phyloP scores from a whole-genome alignment of 2,888 invertebrate species.

The Pachydiplax longipennis region DNA sequence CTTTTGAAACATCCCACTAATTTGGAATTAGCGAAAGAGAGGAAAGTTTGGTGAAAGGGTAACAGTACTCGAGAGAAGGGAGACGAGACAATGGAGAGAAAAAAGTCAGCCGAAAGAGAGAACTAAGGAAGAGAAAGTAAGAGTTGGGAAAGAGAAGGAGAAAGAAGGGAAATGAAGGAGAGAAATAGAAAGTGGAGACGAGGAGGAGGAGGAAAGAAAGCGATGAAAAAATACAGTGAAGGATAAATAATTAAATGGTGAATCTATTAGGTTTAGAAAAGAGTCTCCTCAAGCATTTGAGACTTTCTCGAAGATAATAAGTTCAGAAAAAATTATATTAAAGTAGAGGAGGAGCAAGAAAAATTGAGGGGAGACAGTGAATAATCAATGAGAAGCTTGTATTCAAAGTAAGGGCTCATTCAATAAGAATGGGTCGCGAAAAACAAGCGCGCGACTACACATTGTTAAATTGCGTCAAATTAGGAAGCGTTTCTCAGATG shows the following conservation, averaged over 20 bases:
- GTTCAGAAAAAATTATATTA: neutral
- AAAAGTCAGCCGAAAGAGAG: neutral
- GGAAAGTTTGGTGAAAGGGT: neutral
- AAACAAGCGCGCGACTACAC: too few species aligned
- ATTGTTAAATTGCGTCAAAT: too few species aligned
- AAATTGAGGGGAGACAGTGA: neutral
- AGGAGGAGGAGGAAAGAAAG: neutral
- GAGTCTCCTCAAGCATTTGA: neutral
- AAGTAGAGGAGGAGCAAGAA: neutral
- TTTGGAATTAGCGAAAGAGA: neutral
- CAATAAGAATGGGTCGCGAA: too few species aligned
- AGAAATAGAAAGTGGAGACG: neutral
- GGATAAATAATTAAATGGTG: too few species aligned
- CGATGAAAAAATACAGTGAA: neutral
- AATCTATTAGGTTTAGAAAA: neutral
- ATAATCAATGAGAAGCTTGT: neutral
- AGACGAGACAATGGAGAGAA: neutral
- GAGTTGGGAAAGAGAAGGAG: too few species aligned
- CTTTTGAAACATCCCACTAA: neutral
- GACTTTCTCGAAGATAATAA: neutral
- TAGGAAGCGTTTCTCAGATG: too few species aligned
- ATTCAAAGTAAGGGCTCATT: too few species aligned
- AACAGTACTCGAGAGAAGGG: neutral
- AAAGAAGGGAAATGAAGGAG: neutral
- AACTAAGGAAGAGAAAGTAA: too few species aligned